phyloP scores from a whole-genome alignment of 2,113 vertebrate genomes.

The Enhydra lutris region DNA sequence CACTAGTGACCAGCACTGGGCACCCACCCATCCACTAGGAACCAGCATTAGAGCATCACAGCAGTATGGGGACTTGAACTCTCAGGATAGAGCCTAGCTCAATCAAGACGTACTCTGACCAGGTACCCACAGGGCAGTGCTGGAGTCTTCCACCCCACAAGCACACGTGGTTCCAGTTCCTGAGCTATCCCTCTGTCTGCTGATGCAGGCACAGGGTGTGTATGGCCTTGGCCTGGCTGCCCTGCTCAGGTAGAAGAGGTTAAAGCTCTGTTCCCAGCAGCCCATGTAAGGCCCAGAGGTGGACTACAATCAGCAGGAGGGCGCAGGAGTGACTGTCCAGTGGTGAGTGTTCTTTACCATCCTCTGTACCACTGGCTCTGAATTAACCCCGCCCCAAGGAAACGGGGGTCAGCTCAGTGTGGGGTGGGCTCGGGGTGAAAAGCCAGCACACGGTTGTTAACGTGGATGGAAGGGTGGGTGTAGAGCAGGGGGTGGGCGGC shows the following conservation, averaged over 20 bases:
- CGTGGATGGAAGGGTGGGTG: rapidly evolving
- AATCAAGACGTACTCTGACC: not conserved
- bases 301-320: not conserved
- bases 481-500: rapidly evolving
- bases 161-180: not conserved
- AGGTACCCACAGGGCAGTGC: not conserved
- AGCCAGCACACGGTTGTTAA: not conserved
- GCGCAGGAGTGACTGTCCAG: not conserved
- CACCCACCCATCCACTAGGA: not conserved
- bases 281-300: not conserved
- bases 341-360: not conserved
- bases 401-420: not conserved
- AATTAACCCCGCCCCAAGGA: not conserved
- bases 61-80: not conserved
- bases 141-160: rapidly evolving
- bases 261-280: not conserved
- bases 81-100: not conserved
- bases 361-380: not conserved
- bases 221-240: not conserved
- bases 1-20: not conserved
- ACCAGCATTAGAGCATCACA: not conserved
- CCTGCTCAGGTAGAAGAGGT: not conserved
- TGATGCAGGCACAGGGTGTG: too few relatives aligned
- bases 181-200: not conserved
- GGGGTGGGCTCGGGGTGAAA: rapidly evolving